Evolutionary conservation across 64 coral and sea anemone genomes (phyloP).

Genomic region (Porites lutea): DNA sequence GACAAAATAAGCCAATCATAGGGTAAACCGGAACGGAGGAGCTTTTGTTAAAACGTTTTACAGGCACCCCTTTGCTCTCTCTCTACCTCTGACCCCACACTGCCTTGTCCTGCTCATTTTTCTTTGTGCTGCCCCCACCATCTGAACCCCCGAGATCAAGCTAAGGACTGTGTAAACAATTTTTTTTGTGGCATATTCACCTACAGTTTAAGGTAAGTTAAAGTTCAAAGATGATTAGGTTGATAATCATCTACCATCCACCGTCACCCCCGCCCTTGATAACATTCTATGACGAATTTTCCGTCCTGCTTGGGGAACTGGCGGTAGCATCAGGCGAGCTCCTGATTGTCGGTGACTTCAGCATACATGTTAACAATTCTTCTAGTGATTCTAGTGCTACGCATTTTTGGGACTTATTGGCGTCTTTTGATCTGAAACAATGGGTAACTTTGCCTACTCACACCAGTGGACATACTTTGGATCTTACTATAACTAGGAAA

Average conservation of each 20-base stretch:
- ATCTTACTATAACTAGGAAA: not conserved
- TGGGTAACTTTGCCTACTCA: slow-evolving; percentile 1
- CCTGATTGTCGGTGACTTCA: slow-evolving; percentile 7
- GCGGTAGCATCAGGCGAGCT: not conserved
- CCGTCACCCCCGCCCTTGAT: not conserved
- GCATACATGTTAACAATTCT: not conserved
- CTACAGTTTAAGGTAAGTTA: not conserved
- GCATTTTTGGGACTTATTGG: not conserved
- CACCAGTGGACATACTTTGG: not conserved
- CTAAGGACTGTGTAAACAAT: no score
- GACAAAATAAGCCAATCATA: no score
- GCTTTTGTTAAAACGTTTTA: no score
- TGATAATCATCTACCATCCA: not conserved
- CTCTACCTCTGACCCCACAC: no score
- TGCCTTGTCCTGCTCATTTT: no score
- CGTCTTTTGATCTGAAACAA: slow-evolving; percentile 4
- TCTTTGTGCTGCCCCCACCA: no score
- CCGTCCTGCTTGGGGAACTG: not conserved
- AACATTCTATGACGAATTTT: slow-evolving; percentile 1
- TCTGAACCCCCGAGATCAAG: no score
- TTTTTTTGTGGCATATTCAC: no score
- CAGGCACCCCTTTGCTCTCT: no score
- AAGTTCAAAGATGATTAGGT: not conserved
- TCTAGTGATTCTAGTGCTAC: not conserved
- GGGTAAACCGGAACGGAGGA: no score